phyloP scores from a whole-genome alignment of 2,888 invertebrate genomes.

The Hydraecia micacea region DNA sequence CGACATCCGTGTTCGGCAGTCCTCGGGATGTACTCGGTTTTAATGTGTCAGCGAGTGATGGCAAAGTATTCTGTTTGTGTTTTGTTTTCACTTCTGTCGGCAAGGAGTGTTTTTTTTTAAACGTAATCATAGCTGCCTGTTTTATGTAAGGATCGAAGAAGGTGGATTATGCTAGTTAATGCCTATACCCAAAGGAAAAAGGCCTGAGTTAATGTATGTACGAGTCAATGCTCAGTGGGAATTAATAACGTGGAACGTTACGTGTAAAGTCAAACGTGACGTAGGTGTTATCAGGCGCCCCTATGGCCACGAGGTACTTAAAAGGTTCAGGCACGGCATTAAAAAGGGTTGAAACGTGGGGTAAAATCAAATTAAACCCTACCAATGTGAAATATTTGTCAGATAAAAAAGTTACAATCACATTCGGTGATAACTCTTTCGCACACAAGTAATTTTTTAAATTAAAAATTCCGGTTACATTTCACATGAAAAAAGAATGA shows the following conservation, averaged over 20 bases:
- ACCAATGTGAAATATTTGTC: constrained; percentile 22
- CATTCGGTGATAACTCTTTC: constrained; percentile 1
- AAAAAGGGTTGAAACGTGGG: constrained; percentile 22
- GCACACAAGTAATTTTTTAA: background rate
- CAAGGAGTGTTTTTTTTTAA: background rate
- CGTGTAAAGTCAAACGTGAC: constrained; percentile 9
- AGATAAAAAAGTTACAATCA: constrained; percentile 13
- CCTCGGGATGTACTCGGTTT: no score
- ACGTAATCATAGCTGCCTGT: background rate
- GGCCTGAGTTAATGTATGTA: background rate
- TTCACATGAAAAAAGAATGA: background rate
- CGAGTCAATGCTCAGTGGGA: background rate
- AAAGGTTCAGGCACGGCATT: background rate
- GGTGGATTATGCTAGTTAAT: background rate
- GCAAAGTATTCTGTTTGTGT: no score
- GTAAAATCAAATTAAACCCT: constrained; percentile 24
- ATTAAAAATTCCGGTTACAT: background rate
- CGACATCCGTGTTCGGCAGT: no score
- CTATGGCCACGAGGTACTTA: constrained; percentile 15
- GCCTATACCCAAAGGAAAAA: background rate
- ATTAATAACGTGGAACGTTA: background rate
- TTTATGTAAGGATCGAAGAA: background rate
- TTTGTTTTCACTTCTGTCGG: no score
- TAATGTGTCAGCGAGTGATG: no score
- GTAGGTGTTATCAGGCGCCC: background rate